These are phyloP conservation scores for Homalodisca vitripennis DNA, from an alignment of 1,140 invertebrate genomes.

Conservation along the genomic window DNA sequence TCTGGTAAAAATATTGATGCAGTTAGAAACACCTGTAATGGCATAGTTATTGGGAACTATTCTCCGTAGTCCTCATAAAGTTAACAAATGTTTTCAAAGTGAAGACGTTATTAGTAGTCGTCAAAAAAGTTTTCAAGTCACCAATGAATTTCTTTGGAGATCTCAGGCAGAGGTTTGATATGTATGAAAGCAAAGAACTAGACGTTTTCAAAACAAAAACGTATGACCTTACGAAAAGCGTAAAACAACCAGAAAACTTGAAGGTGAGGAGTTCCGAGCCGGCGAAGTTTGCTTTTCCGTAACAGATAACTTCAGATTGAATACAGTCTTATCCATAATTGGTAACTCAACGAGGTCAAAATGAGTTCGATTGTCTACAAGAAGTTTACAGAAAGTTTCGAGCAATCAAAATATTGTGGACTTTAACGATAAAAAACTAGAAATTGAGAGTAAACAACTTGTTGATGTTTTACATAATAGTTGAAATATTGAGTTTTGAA, in stretches of 20 bases:
- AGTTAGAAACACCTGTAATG: conserved; percentile 36
- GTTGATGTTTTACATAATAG: no score
- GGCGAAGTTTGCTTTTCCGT: conserved; percentile 8
- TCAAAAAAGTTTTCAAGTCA: conserved; percentile 24
- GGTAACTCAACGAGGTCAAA: background rate
- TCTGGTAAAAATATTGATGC: conserved; percentile 25
- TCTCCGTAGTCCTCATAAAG: conserved; percentile 17
- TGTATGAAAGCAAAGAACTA: conserved; percentile 22
- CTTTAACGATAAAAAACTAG: no score
- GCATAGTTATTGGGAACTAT: conserved; percentile 13
- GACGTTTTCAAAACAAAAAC: conserved; percentile 5
- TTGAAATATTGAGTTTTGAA: no score
- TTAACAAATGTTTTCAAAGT: conserved; percentile 18
- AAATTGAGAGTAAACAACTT: no score
- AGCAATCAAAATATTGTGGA: background rate
- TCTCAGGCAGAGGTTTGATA: conserved; percentile 29
- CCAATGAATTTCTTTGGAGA: conserved; percentile 26
- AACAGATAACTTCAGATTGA: conserved; percentile 9
- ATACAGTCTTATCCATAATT: conserved; percentile 14
- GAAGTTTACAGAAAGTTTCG: background rate
- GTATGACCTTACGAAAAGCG: background rate
- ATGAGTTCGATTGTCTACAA: conserved; percentile 1
- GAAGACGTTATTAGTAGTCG: conserved; percentile 9
- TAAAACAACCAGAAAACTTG: conserved; percentile 1
- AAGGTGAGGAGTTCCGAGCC: conserved; percentile 8